Percentiles rank a stretch among this genome's conserved stretches.
phyloP scores from a whole-genome alignment of 2,113 vertebrate genomes.

The Thamnaconus septentrionalis region DNA sequence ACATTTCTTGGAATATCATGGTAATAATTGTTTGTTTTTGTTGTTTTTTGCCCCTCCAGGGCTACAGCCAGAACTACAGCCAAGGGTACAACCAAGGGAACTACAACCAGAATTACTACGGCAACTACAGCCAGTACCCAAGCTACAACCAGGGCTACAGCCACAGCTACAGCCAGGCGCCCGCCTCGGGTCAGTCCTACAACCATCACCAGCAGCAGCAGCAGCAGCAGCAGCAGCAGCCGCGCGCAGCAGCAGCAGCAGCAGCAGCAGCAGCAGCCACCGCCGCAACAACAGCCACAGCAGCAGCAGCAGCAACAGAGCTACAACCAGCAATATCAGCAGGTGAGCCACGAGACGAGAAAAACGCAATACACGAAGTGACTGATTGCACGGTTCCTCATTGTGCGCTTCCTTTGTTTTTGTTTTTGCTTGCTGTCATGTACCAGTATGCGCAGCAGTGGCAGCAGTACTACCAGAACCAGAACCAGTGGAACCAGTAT shows the following conservation, averaged over 20 bases:
- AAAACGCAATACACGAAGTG: too few relatives aligned
- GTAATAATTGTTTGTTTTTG: background rate
- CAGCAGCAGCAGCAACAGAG: conserved; percentile 80
- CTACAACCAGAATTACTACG: conserved; percentile 84
- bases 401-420: background rate
- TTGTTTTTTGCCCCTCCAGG: conserved; percentile 19
- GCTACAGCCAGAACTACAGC: conserved; percentile 71
- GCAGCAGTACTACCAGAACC: conserved; percentile 95
- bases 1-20: too few relatives aligned
- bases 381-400: too few relatives aligned
- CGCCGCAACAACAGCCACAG: conserved; percentile 84
- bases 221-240: conserved; percentile 74
- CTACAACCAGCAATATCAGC: too few relatives aligned
- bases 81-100: conserved; percentile 79
- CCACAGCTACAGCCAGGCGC: conserved; percentile 85
- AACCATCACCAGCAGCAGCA: conserved; percentile 75
- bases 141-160: conserved; percentile 82
- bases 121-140: conserved; percentile 84
- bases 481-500: conserved; percentile 92
- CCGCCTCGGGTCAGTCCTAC: conserved; percentile 78
- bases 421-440: conserved; percentile 5
- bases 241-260: conserved; percentile 71
- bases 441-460: conserved; percentile 89
- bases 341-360: too few relatives aligned
- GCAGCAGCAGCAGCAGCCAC: conserved; percentile 83